Evolutionary conservation across 2,888 invertebrate genomes (phyloP).

Genomic region (Eupithecia exiguata): DNA sequence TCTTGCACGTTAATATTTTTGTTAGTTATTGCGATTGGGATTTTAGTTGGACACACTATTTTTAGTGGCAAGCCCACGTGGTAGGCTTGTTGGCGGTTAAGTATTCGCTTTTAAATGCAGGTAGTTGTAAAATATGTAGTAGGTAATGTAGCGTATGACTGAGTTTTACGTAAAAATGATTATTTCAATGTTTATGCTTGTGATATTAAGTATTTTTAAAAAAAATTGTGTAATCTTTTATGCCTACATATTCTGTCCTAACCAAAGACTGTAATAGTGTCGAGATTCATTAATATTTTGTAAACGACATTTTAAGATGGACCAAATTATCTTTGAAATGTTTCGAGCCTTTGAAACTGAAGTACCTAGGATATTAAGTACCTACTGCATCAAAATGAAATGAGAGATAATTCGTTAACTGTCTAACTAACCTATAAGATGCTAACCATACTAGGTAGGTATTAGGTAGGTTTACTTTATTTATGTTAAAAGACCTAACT

Average conservation of each 20-base stretch:
- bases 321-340: slow-evolving; percentile 67
- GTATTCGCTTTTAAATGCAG: slow-evolving; percentile 25
- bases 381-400: slow-evolving; percentile 3
- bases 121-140: slow-evolving; percentile 8
- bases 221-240: slow-evolving; percentile 71
- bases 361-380: slow-evolving; percentile 18
- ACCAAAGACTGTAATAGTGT: slow-evolving; percentile 80
- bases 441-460: slow-evolving; percentile 54
- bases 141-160: slow-evolving; percentile 55
- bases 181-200: slow-evolving; percentile 74
- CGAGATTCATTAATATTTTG: slow-evolving; percentile 63
- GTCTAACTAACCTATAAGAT: slow-evolving; percentile 43
- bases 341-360: slow-evolving; percentile 47
- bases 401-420: slow-evolving; percentile 18
- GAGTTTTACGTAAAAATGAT: slow-evolving; percentile 50
- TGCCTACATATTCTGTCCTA: slow-evolving; percentile 71
- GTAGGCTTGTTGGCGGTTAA: slow-evolving; percentile 17
- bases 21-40: slow-evolving; percentile 56
- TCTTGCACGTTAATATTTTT: slow-evolving; percentile 34
- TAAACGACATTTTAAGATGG: slow-evolving; percentile 73
- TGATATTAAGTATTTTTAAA: slow-evolving; percentile 73
- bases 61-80: slow-evolving; percentile 22
- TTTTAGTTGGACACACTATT: slow-evolving; percentile 44
- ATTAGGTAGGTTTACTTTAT: slow-evolving; percentile 54
- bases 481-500: slow-evolving; percentile 69